Evolutionary conservation across 2,797 vertebrate genomes (phyloP), one percentile per base, ranked within the genome.

Genomic region (Gallinago nigripennis): DNA sequence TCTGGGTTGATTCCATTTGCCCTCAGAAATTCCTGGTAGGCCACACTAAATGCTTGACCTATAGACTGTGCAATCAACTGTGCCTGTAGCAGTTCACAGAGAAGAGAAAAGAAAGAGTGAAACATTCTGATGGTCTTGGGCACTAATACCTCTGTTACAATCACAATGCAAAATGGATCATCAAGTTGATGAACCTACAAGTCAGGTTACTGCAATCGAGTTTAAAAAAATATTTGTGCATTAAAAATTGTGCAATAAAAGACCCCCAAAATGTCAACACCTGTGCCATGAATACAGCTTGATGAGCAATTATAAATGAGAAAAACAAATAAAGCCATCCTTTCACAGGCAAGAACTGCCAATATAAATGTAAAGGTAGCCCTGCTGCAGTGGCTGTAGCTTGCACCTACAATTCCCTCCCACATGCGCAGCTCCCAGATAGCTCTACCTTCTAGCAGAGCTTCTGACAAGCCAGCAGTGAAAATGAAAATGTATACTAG

Each of bases 1-100:
- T 99, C 99, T 0, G 99, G 99, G 94, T 99, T 99, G 95, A 99
- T 99, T 78, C 99, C 99, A 2, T 99, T 99, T 97, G 99, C 99
- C 45, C 99, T 98, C 88, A 99, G 97, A 94, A 99, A 99, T 87
- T 99, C 99, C 97, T 99, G 99, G 98, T 99, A 99, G 8, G 99
- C 99, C 91, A 99, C 99, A 4, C 99, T 99, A 90, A 99, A 99
- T 12, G 99, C 99, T 96, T 99, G 99, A 28, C 99, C 99, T 31
- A 99, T 99, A 85, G 99, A 99, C 97, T 99, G 99, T 50, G 99
- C 99, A 30, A 99, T 99, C 89, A 99, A 90, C 96, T 99, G 99
- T 9, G 99, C 99, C 99, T 99, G 66, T 19, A 94, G 28, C 2
- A 71, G 69, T 79, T 93, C 27, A 37, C 94, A 80, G 33, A 50